Conservation (phyloP, 1,140 invertebrate species). For the Lanistes nyassanus region DNA sequence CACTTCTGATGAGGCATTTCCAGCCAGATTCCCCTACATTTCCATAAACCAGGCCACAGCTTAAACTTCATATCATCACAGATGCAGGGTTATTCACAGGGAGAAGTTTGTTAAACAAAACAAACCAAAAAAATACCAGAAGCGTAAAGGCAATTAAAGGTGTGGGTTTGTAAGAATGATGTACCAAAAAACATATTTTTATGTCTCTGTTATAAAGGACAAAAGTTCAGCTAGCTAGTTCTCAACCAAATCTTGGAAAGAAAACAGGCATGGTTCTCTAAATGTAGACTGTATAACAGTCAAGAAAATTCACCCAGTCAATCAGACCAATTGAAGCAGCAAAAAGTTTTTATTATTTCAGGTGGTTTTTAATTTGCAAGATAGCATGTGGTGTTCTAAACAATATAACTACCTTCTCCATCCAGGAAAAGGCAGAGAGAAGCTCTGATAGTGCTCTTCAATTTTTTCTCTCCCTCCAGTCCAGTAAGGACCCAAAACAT, state of each 20-base stretch:
- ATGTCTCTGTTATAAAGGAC: too few species aligned
- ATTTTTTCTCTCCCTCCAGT: slow-evolving; percentile 31
- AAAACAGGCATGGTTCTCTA: not conserved
- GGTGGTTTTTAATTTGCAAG: not conserved
- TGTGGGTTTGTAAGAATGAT: too few species aligned
- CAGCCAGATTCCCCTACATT: not conserved
- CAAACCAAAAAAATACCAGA: not conserved
- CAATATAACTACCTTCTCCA: slow-evolving; percentile 31
- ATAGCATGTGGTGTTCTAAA: not conserved
- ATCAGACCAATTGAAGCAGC: not conserved
- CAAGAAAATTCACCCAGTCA: not conserved
- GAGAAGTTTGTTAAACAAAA: not conserved
- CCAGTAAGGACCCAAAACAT: slow-evolving; percentile 36
- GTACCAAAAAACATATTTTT: too few species aligned
- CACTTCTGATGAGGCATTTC: not conserved
- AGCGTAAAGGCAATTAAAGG: too few species aligned
- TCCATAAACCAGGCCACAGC: too few species aligned
- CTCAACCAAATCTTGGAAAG: too few species aligned
- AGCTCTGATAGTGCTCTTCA: slow-evolving; percentile 31
- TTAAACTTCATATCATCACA: too few species aligned
- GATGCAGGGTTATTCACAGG: too few species aligned
- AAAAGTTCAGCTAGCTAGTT: too few species aligned
- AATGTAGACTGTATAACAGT: not conserved
- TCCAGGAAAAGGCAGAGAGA: slow-evolving; percentile 36
- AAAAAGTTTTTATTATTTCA: not conserved